A percentile compares a stretch with the other conserved stretches of the same genome.
These are phyloP conservation scores for Crypturellus undulatus DNA, from an alignment of 2,113 vertebrate species.

Conservation along the genomic window DNA sequence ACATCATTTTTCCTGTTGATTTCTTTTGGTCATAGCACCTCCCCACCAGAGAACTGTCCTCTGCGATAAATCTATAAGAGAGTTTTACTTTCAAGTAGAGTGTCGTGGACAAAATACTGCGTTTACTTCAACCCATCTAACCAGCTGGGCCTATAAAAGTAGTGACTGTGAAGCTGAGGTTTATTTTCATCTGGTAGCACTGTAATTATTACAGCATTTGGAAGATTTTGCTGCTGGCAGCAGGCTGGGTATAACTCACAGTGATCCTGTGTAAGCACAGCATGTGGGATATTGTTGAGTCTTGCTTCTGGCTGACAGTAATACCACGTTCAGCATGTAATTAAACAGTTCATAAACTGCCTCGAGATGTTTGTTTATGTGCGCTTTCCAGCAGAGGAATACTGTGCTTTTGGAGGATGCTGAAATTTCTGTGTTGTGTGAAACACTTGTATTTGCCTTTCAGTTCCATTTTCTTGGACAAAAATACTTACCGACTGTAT, in stretches of 20 bases:
- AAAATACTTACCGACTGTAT: background rate
- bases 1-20: background rate
- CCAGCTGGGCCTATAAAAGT: background rate
- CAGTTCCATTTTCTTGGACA: background rate
- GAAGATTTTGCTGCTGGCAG: slow-evolving; percentile 21
- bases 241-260: background rate
- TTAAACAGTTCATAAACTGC: slow-evolving; percentile 67
- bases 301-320: slow-evolving; percentile 19
- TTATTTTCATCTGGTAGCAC: background rate
- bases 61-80: background rate
- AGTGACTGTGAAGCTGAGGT: background rate
- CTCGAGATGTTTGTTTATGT: slow-evolving; percentile 53
- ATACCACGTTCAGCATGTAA: slow-evolving; percentile 23
- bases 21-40: background rate
- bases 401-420: background rate
- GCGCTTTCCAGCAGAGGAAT: background rate
- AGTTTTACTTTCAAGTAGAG: rapidly evolving
- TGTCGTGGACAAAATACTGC: background rate
- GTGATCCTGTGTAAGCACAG: slow-evolving; percentile 49
- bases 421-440: background rate
- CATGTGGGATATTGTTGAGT: slow-evolving; percentile 42
- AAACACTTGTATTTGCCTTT: background rate
- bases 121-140: background rate
- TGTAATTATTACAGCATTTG: background rate
- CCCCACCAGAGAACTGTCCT: background rate